Base-by-base conservation (phyloP, 2,888 invertebrate species). In the Vandiemenella viatica region DNA sequence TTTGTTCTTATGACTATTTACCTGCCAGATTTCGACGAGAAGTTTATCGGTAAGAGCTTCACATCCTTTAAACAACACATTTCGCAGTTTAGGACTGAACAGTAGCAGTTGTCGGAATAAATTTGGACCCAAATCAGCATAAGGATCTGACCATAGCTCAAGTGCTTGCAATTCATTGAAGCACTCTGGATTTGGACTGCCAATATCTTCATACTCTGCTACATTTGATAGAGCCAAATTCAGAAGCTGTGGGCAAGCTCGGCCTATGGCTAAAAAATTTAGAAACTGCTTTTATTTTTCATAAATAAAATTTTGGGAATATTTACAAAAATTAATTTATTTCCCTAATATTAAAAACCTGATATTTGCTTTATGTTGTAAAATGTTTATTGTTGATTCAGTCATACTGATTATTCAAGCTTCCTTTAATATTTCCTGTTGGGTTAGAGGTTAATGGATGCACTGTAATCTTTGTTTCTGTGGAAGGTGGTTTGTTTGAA, bases 201-300 rank as follows among this genome's bases (percentile, higher is more conserved):
- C 42, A 6, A 53, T 41, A 18, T 47, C 43, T 19, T 57, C 56
- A 48, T 56, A 61, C 17, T 57, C 46, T 1, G 56, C 55, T 19
- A 63, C 55, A 38, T 56, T 58, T 40, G 62, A 61, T n/a, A 64
- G 48, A 15, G 63, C 63, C 46, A 65, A 50, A 55, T 63, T 63
- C 42, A 57, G 52, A 10, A 65, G 52, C 3, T 56, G 53, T 4
- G 61, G 62, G 50, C 65, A 65, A n/a, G 61, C 56, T 45, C 54
- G 51, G 8, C 62, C 63, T 5, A 64, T 56, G 49, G 57, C 64
- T 64, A 53, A 3, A 49, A 52, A 37, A 44, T n/a, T 32, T 32
- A 2, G n/a, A 2, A 32, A 13, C n/a, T 32, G 10, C n/a, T n/a
- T 19, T 7, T 18, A 40, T n/a, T 10, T 7, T 40, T 40, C 7